Percentiles rank a stretch among this genome's conserved stretches.
These are phyloP conservation scores for Acholoe squamosa DNA, from an alignment of 2,888 invertebrate genomes.

Conservation along the genomic window DNA sequence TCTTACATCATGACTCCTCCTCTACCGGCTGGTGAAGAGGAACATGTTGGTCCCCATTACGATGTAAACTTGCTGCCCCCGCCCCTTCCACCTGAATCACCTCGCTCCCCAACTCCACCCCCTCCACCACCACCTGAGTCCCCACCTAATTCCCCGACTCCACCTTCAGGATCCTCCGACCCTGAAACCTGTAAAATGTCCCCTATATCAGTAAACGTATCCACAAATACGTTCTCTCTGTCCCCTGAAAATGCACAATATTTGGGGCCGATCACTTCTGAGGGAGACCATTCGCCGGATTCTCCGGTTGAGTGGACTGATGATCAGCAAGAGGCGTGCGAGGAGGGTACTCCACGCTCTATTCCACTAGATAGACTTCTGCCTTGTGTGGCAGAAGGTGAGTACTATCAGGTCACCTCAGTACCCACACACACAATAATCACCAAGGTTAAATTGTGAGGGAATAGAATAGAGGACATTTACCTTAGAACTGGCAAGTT, in stretches of 20 bases:
- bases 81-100: conserved; percentile 9
- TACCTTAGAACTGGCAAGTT: no score
- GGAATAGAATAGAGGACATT: no score
- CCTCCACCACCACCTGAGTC: conserved; percentile 71
- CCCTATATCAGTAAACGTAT: neutral
- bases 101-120: conserved; percentile 34
- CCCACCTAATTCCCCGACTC: conserved; percentile 80
- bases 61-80: neutral
- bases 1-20: neutral
- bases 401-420: neutral
- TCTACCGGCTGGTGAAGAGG: neutral
- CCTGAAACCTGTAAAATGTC: neutral
- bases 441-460: no score
- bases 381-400: conserved; percentile 33
- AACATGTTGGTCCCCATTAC: neutral
- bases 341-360: neutral
- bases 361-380: conserved; percentile 13
- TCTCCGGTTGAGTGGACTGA: conserved; percentile 37
- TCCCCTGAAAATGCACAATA: neutral
- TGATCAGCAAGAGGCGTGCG: neutral
- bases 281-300: neutral
- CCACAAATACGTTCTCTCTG: neutral
- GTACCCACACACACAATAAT: no score
- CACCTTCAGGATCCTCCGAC: conserved; percentile 75
- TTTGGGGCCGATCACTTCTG: no score